Conservation (phyloP, 2,888 invertebrate genomes). For the Lamellibrachia satsuma region DNA sequence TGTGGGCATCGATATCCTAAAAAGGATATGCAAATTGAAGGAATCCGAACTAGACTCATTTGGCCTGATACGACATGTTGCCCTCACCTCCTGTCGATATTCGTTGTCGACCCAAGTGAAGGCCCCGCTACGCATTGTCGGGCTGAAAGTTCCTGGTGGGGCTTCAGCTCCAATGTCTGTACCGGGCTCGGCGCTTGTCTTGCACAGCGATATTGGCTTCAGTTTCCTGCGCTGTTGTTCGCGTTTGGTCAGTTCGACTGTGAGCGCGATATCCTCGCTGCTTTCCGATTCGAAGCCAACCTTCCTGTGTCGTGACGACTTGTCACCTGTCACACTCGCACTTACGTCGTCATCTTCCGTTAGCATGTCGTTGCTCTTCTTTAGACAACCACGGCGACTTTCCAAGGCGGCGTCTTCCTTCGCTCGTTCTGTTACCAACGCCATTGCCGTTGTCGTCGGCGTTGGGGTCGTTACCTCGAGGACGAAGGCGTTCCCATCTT, state of each 20-base stretch:
- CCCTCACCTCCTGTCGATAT: background rate
- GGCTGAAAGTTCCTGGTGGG: background rate
- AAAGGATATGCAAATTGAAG: too few relatives aligned
- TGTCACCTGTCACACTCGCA: background rate
- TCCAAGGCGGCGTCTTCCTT: background rate
- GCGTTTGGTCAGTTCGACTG: background rate
- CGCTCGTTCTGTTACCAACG: background rate
- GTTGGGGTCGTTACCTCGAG: background rate
- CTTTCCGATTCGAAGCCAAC: background rate
- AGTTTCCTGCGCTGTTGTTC: constrained; percentile 17
- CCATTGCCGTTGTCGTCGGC: background rate
- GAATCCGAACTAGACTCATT: too few relatives aligned
- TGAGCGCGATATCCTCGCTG: background rate
- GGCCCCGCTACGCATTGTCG: background rate
- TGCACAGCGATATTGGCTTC: constrained; percentile 6
- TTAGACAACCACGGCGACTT: background rate
- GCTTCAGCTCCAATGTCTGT: background rate
- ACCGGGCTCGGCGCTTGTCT: background rate
- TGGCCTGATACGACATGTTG: background rate
- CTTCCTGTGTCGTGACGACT: background rate
- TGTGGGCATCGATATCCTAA: too few relatives aligned
- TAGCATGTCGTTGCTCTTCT: background rate
- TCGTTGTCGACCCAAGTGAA: background rate
- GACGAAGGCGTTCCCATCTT: background rate
- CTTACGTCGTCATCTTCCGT: background rate